Evolutionary conservation across 2,888 invertebrate species (phyloP), one percentile per base, ranked within the genome.

Genomic region (Trachelus stipa): DNA sequence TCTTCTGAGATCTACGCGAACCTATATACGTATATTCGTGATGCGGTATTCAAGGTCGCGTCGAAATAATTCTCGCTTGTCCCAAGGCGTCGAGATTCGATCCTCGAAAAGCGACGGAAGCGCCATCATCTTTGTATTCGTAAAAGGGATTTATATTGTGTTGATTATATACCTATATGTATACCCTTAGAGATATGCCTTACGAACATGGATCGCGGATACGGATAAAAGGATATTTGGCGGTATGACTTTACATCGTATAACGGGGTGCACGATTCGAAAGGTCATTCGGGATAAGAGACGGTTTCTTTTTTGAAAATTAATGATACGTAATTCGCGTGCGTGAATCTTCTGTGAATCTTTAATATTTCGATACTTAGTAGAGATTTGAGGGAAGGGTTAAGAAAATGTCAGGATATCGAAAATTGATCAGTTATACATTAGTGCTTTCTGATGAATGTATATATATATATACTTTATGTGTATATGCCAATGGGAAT

Each of bases 21-120:
- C 33, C 73, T 80, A 77, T 81, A 56, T 80, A 56, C 77, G 73
- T 79, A 73, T 76, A 75, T 83, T 83, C 82, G 81, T 77, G 82
- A 81, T 78, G 78, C 80, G 78, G 80, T 81, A 81, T 83, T 76
- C 83, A 82, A 82, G 82, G 81, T 81, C 83, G 74, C 73, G 69
- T 73, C 69, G 34, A 78, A 78, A 78, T 78, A 76, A 73, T 73
- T 73, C 69, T 77, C 74, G 80, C 79, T 77, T 79, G 79, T 77
- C 78, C 79, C 56, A 23, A 9, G 56, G 56, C 56, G 56, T 56
- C 56, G 56, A 9, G 56, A 56, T 56, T 56, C 56, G 56, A 23
- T 9, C 2, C 23, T 56, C 23, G 56, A 56, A 56, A 23, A 23
- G 56, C 56, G 23, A 56, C 56, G 56, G 56, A 56, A 56, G 56